A percentile compares a stretch with the other conserved stretches of the same genome.
Conservation (phyloP, 2,888 invertebrate species). For the Eupsilia transversa region DNA sequence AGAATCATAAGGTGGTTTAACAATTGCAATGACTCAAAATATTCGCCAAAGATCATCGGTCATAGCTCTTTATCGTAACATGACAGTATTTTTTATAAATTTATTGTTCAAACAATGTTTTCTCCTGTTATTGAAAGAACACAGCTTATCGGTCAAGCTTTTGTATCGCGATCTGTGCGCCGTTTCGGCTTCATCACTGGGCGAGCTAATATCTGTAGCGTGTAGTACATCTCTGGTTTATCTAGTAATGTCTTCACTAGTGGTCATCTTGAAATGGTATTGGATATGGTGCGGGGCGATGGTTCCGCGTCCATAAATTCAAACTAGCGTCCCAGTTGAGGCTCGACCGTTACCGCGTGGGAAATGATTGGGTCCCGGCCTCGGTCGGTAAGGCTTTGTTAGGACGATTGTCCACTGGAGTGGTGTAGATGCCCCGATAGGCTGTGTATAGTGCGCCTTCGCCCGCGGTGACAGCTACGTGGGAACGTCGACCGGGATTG, state of each 20-base stretch:
- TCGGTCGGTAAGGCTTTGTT: conserved; percentile 88
- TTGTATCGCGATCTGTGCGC: conserved; percentile 86
- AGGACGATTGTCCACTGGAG: conserved; percentile 89
- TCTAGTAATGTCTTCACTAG: conserved; percentile 74
- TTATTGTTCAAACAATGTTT: conserved; percentile 87
- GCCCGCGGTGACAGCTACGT: conserved; percentile 88
- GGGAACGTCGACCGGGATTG: conserved; percentile 85
- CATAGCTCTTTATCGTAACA: conserved; percentile 76
- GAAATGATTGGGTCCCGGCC: conserved; percentile 87
- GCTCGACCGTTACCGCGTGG: conserved; percentile 89
- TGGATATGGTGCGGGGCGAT: conserved; percentile 78
- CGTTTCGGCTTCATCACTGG: conserved; percentile 76
- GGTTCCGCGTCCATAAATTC: conserved; percentile 85
- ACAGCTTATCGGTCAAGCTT: conserved; percentile 89
- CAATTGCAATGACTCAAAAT: conserved; percentile 69
- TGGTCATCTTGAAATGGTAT: conserved; percentile 75
- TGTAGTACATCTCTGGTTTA: conserved; percentile 80
- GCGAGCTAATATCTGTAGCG: conserved; percentile 73
- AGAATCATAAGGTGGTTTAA: conserved; percentile 51
- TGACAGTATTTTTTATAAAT: conserved; percentile 81
- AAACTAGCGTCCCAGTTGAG: conserved; percentile 86
- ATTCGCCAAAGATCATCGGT: conserved; percentile 70
- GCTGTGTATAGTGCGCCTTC: conserved; percentile 76
- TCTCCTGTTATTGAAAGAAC: conserved; percentile 86
- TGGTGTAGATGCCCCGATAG: conserved; percentile 89